Evolutionary conservation across 1,140 invertebrate species (phyloP).

Genomic region (Calephelis nemesis): DNA sequence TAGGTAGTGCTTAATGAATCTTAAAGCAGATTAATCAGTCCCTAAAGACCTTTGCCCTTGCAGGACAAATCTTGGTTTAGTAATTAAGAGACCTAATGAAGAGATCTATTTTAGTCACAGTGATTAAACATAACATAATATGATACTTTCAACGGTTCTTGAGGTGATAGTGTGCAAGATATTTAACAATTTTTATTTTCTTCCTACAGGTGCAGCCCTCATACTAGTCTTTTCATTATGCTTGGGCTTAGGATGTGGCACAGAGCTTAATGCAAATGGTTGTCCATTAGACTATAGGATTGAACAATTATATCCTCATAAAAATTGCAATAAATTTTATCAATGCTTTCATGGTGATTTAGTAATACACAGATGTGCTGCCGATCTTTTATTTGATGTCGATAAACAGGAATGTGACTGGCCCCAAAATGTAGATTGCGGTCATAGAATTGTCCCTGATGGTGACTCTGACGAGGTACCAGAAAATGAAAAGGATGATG

Average conservation of each 20-base stretch:
- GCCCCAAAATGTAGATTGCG: slow-evolving; percentile 42
- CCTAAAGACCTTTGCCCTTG: too few relatives aligned
- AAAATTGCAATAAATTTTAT: slow-evolving; percentile 52
- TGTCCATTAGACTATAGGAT: slow-evolving; percentile 31
- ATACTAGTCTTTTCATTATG: slow-evolving; percentile 48
- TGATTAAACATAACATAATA: too few relatives aligned
- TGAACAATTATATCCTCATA: slow-evolving; percentile 38
- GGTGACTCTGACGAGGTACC: slow-evolving; percentile 37
- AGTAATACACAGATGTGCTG: slow-evolving; percentile 35
- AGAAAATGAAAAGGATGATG: slow-evolving; percentile 21
- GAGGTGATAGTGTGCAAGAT: background rate
- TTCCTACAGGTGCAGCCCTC: slow-evolving; percentile 49
- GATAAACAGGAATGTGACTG: slow-evolving; percentile 43
- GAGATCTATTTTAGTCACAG: too few relatives aligned
- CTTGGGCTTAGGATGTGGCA: slow-evolving; percentile 33
- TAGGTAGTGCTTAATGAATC: too few relatives aligned
- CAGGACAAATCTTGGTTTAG: too few relatives aligned
- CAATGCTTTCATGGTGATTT: slow-evolving; percentile 45
- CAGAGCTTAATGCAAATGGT: slow-evolving; percentile 32
- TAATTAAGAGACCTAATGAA: too few relatives aligned
- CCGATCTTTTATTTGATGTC: slow-evolving; percentile 37
- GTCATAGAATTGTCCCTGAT: slow-evolving; percentile 40
- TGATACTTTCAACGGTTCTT: too few relatives aligned
- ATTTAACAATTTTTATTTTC: slow-evolving; percentile 21
- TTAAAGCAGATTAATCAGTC: too few relatives aligned